Percentiles rank a stretch among this genome's conserved stretches.
Conservation (phyloP, 2,797 vertebrate genomes). For the Scolopax rusticola region DNA sequence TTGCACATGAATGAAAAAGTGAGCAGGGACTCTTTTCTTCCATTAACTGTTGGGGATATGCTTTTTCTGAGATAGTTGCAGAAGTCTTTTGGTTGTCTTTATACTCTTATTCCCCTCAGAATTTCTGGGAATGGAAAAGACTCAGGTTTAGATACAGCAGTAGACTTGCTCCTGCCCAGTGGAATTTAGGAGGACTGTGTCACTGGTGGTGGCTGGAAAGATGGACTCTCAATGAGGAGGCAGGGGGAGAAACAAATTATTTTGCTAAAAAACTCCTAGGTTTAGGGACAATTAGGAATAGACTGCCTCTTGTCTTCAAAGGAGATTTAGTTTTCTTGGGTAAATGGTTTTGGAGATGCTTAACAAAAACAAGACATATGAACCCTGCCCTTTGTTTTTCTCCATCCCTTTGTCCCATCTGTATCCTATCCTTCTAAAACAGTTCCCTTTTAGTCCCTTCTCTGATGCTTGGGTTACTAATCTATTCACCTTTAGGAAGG, state of each 20-base stretch:
- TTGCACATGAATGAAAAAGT: not conserved
- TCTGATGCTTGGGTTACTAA: not conserved
- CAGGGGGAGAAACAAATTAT: not conserved
- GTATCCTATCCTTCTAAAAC: not conserved
- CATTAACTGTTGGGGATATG: not conserved
- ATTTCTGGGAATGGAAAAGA: not conserved
- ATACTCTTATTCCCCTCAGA: not conserved
- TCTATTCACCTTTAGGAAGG: not conserved
- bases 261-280: not conserved
- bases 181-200: not conserved
- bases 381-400: not conserved
- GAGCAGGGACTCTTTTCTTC: not conserved
- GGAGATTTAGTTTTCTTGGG: not conserved
- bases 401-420: not conserved
- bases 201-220: not conserved
- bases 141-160: fast-evolving
- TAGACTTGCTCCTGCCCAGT: not conserved
- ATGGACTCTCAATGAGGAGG: not conserved
- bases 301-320: not conserved
- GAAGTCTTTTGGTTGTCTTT: not conserved
- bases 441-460: not conserved
- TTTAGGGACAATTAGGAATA: not conserved
- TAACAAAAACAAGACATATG: not conserved
- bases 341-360: not conserved
- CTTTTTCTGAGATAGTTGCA: not conserved